phyloP scores from a whole-genome alignment of 2,888 invertebrate species.

The Drosophila algonquin region DNA sequence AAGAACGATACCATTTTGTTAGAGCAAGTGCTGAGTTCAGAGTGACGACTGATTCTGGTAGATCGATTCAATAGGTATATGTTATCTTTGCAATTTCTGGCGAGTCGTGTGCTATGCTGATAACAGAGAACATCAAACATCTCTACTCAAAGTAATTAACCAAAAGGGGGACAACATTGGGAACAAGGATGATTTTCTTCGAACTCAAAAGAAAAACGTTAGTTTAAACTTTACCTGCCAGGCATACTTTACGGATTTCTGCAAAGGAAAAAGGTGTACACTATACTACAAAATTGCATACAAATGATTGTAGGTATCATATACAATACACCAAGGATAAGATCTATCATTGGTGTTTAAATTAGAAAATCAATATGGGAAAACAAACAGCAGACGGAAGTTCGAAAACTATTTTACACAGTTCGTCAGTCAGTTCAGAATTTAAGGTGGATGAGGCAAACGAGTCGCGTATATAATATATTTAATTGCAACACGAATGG shows the following conservation, averaged over 20 bases:
- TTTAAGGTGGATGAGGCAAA: conserved; percentile 37
- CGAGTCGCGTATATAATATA: conserved; percentile 23
- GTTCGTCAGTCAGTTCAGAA: conserved; percentile 13
- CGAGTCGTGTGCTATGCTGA: conserved; percentile 52
- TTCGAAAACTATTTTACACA: conserved; percentile 41
- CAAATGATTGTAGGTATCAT: too few species aligned
- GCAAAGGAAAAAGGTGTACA: conserved; percentile 27
- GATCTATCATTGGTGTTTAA: conserved; percentile 31
- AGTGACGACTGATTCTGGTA: conserved; percentile 11
- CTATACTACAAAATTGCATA: conserved; percentile 7
- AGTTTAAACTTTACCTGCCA: conserved; percentile 58
- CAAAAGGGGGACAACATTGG: conserved; percentile 34
- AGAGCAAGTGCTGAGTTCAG: neutral
- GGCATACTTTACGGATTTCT: conserved; percentile 51
- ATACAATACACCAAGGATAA: conserved; percentile 14
- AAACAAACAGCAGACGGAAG: conserved; percentile 49
- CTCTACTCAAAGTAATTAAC: conserved; percentile 48
- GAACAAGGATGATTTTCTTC: conserved; percentile 49
- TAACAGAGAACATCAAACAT: conserved; percentile 16
- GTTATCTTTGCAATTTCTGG: conserved; percentile 54
- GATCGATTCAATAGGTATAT: conserved; percentile 10
- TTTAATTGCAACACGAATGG: conserved; percentile 33
- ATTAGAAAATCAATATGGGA: conserved; percentile 67
- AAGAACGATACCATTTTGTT: conserved; percentile 47
- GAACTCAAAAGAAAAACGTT: conserved; percentile 7